A percentile compares a stretch with the other conserved stretches of the same genome.
phyloP scores from a whole-genome alignment of 2,113 vertebrate genomes.

The Hippocampus zosterae region DNA sequence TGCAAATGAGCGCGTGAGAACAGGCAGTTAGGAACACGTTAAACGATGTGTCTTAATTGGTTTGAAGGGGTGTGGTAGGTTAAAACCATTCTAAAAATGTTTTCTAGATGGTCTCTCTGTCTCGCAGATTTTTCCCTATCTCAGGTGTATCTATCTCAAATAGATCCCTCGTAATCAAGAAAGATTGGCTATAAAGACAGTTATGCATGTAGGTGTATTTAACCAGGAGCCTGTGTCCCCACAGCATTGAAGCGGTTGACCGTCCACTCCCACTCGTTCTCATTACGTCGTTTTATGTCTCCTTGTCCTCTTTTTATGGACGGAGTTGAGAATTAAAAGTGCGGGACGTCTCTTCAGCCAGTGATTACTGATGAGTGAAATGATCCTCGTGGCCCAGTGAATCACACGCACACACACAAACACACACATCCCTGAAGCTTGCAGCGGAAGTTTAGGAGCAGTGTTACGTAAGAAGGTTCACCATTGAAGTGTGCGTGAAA shows the following conservation, averaged over 20 bases:
- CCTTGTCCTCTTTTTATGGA: conserved; percentile 19
- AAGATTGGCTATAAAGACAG: neutral
- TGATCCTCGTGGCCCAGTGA: conserved; percentile 34
- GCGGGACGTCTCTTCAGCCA: conserved; percentile 15
- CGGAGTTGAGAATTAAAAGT: conserved; percentile 10
- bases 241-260: neutral
- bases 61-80: no score
- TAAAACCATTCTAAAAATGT: no score
- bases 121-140: neutral
- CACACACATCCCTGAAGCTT: conserved; percentile 26
- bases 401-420: conserved; percentile 13
- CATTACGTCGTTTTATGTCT: neutral
- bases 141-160: neutral
- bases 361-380: conserved; percentile 54
- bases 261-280: conserved; percentile 1
- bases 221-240: neutral
- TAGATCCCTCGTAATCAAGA: neutral
- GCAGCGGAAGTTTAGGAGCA: conserved; percentile 30
- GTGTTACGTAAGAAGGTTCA: conserved; percentile 49
- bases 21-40: no score
- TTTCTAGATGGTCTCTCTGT: neutral
- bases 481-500: conserved; percentile 50
- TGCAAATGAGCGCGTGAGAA: no score
- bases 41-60: no score
- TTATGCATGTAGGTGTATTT: neutral